These are phyloP conservation scores for Drosophila mimetica DNA, from an alignment of 2,888 invertebrate genomes.

Conservation along the genomic window DNA sequence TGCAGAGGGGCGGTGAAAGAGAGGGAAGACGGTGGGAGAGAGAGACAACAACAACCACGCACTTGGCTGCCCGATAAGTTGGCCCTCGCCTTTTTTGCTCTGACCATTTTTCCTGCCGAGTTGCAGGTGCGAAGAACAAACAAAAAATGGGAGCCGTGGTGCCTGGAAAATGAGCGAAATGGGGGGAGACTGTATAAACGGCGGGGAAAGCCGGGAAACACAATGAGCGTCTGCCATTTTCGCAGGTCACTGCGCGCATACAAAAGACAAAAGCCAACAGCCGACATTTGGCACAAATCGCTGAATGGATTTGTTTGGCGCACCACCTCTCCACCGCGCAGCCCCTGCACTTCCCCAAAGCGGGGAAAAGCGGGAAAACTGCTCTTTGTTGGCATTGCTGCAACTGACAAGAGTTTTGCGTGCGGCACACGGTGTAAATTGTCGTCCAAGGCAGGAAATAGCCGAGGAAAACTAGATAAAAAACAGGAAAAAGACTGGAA, in stretches of 20 bases:
- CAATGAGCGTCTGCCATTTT: conserved; percentile 82
- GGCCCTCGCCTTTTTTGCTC: background rate
- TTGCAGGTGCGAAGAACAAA: conserved; percentile 32
- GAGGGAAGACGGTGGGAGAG: background rate
- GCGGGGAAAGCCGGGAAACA: conserved; percentile 47
- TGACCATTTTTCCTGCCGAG: conserved; percentile 7
- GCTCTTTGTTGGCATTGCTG: conserved; percentile 66
- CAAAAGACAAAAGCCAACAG: conserved; percentile 69
- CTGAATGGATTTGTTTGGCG: conserved; percentile 55
- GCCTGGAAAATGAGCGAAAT: background rate
- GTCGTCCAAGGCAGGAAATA: conserved; percentile 38
- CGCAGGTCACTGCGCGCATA: conserved; percentile 83
- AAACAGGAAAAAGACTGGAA: background rate
- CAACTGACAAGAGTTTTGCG: conserved; percentile 79
- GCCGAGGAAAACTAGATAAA: conserved; percentile 9
- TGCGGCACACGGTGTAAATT: conserved; percentile 70
- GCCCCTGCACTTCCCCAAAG: background rate
- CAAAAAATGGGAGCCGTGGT: conserved; percentile 7
- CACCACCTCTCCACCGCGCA: background rate
- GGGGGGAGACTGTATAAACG: background rate
- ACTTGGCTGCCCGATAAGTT: conserved; percentile 36
- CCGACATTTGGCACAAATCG: conserved; percentile 78
- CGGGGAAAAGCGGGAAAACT: conserved; percentile 5
- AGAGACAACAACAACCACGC: conserved; percentile 9
- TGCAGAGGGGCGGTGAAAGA: conserved; percentile 38